A percentile compares a stretch with the other conserved stretches of the same genome.
Conservation (phyloP, 2,113 vertebrate species). For the Tachysurus fulvidraco region DNA sequence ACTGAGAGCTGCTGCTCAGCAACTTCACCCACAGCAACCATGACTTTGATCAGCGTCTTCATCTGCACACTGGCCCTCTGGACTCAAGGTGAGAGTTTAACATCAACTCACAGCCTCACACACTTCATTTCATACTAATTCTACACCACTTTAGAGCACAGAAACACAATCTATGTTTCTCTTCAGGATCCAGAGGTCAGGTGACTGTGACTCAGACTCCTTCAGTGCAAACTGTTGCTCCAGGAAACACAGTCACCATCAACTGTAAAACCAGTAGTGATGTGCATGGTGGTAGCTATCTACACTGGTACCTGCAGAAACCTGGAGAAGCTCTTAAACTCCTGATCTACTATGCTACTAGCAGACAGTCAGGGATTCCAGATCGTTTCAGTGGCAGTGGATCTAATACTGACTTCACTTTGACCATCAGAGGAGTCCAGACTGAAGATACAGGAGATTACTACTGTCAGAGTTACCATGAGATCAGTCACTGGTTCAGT, state of each 20-base stretch:
- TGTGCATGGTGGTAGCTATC: not conserved
- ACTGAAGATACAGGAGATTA: constrained; percentile 59
- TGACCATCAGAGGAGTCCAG: constrained; percentile 61
- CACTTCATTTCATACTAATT: no score
- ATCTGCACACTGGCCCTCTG: no score
- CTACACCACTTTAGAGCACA: no score
- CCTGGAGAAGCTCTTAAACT: constrained; percentile 59
- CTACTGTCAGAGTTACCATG: constrained; percentile 37
- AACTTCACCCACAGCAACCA: no score
- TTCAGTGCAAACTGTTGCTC: not conserved
- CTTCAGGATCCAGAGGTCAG: constrained; percentile 55
- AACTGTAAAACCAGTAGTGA: constrained; percentile 42
- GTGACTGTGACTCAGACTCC: constrained; percentile 64
- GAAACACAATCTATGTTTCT: no score
- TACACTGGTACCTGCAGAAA: constrained; percentile 64
- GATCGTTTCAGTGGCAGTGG: constrained; percentile 57
- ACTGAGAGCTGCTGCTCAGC: no score
- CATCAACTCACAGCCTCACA: no score
- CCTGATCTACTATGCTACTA: not conserved
- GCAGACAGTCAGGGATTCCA: not conserved
- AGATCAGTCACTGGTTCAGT: no score
- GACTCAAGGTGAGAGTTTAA: no score
- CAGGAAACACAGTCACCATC: constrained; percentile 49
- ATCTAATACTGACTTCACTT: constrained; percentile 50
- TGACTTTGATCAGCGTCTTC: no score